Percentiles rank a stretch among this genome's conserved stretches.
phyloP scores from a whole-genome alignment of 92 coral and sea anemone species.

The Porites lobata region DNA sequence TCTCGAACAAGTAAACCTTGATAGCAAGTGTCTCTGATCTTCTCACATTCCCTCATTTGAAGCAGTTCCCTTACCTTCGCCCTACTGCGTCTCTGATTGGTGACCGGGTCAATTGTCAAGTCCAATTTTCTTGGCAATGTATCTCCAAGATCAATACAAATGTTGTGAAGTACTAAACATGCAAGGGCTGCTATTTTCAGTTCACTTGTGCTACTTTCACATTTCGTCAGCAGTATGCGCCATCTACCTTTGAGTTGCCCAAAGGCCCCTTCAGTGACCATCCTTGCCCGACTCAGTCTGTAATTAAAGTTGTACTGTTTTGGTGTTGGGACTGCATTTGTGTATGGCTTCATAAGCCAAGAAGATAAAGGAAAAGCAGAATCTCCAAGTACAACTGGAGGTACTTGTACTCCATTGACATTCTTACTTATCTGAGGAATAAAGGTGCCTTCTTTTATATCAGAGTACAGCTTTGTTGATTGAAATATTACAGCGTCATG shows the following conservation, averaged over 20 bases:
- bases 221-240: constrained; percentile 51
- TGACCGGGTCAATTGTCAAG: constrained; percentile 1
- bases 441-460: constrained; percentile 45
- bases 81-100: no score
- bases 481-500: constrained; percentile 20
- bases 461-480: constrained; percentile 64
- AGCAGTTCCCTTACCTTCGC: constrained; percentile 10
- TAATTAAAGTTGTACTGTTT: constrained; percentile 51
- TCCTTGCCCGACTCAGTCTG: constrained; percentile 60
- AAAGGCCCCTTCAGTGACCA: constrained; percentile 60
- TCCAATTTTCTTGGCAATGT: constrained; percentile 42
- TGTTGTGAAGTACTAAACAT: constrained; percentile 11
- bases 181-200: constrained; percentile 33
- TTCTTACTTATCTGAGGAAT: constrained; percentile 53
- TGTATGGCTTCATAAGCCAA: constrained; percentile 36
- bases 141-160: constrained; percentile 28
- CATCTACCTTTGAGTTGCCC: constrained; percentile 8
- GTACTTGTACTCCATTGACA: constrained; percentile 63
- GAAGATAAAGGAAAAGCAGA: constrained; percentile 51
- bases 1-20: constrained; percentile 54
- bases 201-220: constrained; percentile 35
- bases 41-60: constrained; percentile 43
- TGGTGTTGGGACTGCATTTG: constrained; percentile 52
- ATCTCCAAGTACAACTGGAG: constrained; percentile 61
- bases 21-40: constrained; percentile 45